Evolutionary conservation across 2,888 invertebrate genomes (phyloP), one percentile per base, ranked within the genome.

Genomic region (Acleris literana): DNA sequence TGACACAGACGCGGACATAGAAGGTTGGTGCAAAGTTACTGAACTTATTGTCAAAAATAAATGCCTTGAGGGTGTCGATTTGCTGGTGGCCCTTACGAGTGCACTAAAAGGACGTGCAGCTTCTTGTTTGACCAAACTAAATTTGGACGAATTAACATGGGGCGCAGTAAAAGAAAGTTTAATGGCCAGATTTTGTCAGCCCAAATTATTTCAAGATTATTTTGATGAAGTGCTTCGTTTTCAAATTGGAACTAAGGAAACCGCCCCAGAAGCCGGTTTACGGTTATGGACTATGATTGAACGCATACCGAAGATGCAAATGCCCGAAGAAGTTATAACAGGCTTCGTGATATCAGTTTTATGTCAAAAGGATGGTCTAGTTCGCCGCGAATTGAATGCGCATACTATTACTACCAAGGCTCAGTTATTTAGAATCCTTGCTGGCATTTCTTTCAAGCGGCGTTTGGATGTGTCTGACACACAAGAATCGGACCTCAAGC

Each of bases 21-120:
- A 71, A 58, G 72, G 72, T 59, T 73, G 73, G 73, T 73, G 75
- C 29, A 69, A 66, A 1, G 18, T 75, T 22, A 69, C 72, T 0
- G 71, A 73, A 51, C 5, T 57, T 2, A 71, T 72, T 18, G 62
- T 73, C 7, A 25, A 56, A 6, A 65, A 29, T 29, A 71, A 64
- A 25, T n/a, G 49, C 1, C 59, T 73, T 4, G 69, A 71, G 5
- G 79, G 76, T 5, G 39, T 39, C 13, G 13, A 13, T 39, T 52
- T 69, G 3, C 59, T 69, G 6, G 17, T 69, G 16, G 53, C 63
- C 22, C 44, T 69, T 6, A 66, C 60, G 16, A 20, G 53, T 39
- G 57, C 68, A 9, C 54, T 64, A 13, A 39, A 39, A 39, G 39
- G 39, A 11, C 39, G 39, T 39, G 39, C 39, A 39, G 39, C 39